These are phyloP conservation scores for Lepidurus arcticus DNA, from an alignment of 1,140 invertebrate genomes.

Conservation along the genomic window DNA sequence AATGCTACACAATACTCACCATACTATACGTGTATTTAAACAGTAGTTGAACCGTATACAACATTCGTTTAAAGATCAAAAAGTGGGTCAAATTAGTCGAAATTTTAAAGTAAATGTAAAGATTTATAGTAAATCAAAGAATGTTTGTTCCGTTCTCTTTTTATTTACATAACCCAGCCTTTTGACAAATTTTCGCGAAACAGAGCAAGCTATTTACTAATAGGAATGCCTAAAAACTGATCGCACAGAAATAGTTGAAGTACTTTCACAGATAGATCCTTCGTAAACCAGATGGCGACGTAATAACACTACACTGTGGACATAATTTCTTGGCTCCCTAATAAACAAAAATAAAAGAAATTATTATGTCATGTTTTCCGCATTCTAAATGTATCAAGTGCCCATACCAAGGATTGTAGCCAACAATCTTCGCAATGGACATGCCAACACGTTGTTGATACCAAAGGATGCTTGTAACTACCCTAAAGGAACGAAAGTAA, in stretches of 20 bases:
- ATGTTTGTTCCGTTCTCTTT: background rate
- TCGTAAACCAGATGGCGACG: constrained; percentile 75
- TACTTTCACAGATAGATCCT: constrained; percentile 74
- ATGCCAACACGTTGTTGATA: constrained; percentile 94
- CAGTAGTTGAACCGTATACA: too few species aligned
- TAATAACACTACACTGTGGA: constrained; percentile 91
- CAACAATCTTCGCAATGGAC: constrained; percentile 92
- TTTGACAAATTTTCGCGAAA: background rate
- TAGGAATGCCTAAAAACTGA: constrained; percentile 2
- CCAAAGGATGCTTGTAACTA: constrained; percentile 75
- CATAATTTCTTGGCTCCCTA: constrained; percentile 85
- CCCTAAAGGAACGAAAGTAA: constrained; percentile 49
- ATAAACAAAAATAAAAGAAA: constrained; percentile 39
- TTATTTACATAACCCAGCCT: background rate
- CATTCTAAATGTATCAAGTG: background rate
- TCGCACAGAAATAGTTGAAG: background rate
- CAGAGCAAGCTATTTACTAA: constrained; percentile 1
- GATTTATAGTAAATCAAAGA: background rate
- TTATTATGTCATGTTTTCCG: background rate
- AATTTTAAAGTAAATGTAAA: too few species aligned
- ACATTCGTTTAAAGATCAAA: too few species aligned
- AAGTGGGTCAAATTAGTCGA: too few species aligned
- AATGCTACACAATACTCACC: too few species aligned
- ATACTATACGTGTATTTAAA: too few species aligned
- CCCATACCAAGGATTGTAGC: constrained; percentile 70